Evolutionary conservation across 2,113 vertebrate species (phyloP), one percentile per base, ranked within the genome.

Genomic region (Lichenostomus cassidix): DNA sequence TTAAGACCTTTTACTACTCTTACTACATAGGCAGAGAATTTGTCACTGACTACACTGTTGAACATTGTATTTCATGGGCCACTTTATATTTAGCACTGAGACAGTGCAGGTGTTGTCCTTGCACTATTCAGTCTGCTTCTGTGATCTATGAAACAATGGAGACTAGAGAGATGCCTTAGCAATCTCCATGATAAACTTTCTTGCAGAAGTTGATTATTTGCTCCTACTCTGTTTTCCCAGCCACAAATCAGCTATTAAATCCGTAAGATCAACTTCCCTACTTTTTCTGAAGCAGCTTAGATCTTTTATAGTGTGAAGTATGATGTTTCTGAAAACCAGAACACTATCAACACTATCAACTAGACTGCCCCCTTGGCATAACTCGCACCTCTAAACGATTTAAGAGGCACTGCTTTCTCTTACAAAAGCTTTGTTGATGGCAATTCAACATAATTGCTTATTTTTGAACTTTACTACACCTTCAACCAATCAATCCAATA

Each of bases 11-110:
- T 62, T 13, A 68, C 4, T 47, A 42, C 20, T 80, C 69, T 65
- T 1, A 11, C 24, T 1, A 11, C 24, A 56, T 0, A 58, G 39
- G 28, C 20, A 46, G 41, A 44, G 20, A 44, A 73, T 49, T 28
- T 28, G 50, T 39, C 39, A 39, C 39, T 39, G 39, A 39, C 39
- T 12, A 44, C 67, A 28, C 21, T 3, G 15, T 0, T 60, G 23
- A 77, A 65, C 33, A 20, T 7, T 10, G 9, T 0, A 1, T 21
- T 69, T 74, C 56, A 29, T 3, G 5, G 0, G 2, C 4, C 35
- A 37, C 12, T 85, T 59, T 59, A 59, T 68, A 56, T 39, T 71
- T 13, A 31, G 41, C 18, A 62, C 15, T 67, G n/a, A 77, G 60
- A 70, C 13, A 87, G 35, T 1, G 1, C 24, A 77, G 56, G 5